Evolutionary conservation across 2,797 vertebrate species (phyloP), one percentile per base, ranked within the genome.

Genomic region (Mormyrus proboscirostris): DNA sequence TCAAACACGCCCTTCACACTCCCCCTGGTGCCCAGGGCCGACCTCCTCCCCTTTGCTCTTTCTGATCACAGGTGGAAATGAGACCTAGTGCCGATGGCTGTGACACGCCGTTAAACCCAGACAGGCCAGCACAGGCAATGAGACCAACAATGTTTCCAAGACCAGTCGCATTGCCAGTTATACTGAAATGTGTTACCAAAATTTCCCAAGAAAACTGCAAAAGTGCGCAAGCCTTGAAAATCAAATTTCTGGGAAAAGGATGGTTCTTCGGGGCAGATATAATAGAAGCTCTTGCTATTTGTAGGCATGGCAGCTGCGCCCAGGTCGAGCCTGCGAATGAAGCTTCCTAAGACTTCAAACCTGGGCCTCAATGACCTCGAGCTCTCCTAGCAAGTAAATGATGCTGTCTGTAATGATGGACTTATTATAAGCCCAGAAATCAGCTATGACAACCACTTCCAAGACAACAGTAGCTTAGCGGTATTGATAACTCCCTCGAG

Each of bases 11-110:
- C 25, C 41, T 22, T 88, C 59, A n/a, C 88, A 65, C 83, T 88
- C 85, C 90, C 79, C 0, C 6, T 25, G 76, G 47, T 86, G 89
- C 88, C 88, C 89, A 16, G 88, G 14, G 2, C 49, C 50, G 49
- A 25, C 57, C 57, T 14, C n/a, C 33, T n/a, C 38, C 7, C 86
- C 53, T 19, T 53, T 38, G 53, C 50, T 59, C 19, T 50, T 50
- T 57, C 14, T 38, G 57, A 86, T 29, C 29, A 38, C 85, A 38
- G 85, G 53, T 86, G 51, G 85, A 33, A n/a, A 25, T 14, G 44
- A 2, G 38, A 47, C 2, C 73, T 44, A n/a, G 73, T 44, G 38
- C 33, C 2, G 5, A 16, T 19, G 2, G 73, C 33, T 25, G 29
- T 4, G 29, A 29, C 14, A 6, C 19, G 69, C 12, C 69, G 12